These are phyloP conservation scores for Macroramphosus scolopax DNA, from an alignment of 2,797 vertebrate genomes.

Conservation along the genomic window DNA sequence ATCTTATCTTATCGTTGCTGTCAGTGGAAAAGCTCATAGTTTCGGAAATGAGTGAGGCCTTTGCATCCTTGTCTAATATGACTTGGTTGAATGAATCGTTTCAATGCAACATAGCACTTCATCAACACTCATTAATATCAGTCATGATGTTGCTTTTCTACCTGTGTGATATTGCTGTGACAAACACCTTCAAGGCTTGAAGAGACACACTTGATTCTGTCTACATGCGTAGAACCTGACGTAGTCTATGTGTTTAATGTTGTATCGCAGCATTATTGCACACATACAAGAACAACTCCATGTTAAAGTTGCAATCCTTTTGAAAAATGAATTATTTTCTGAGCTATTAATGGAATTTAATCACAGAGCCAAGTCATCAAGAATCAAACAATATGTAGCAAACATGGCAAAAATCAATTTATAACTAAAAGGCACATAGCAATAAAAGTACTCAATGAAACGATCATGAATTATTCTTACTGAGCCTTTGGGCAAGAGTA, in stretches of 20 bases:
- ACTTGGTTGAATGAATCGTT: no score
- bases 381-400: constrained; percentile 4
- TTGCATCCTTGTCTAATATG: no score
- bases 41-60: no score
- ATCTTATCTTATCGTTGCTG: no score
- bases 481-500: no score
- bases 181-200: no score
- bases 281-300: constrained; percentile 50
- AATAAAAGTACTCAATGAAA: constrained; percentile 13
- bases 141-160: constrained; percentile 53
- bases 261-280: constrained; percentile 40
- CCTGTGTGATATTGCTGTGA: constrained; percentile 42
- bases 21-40: no score
- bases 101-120: no score
- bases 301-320: constrained; percentile 54
- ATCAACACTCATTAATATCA: neutral
- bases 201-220: no score
- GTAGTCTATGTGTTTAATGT: constrained; percentile 15
- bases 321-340: neutral
- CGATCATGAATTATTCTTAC: neutral
- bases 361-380: neutral
- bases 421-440: constrained; percentile 9
- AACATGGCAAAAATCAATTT: no score
- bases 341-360: neutral
- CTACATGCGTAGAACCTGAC: no score